Evolutionary conservation across 2,888 invertebrate genomes (phyloP), one percentile per base, ranked within the genome.

Genomic region (Seira ritae): DNA sequence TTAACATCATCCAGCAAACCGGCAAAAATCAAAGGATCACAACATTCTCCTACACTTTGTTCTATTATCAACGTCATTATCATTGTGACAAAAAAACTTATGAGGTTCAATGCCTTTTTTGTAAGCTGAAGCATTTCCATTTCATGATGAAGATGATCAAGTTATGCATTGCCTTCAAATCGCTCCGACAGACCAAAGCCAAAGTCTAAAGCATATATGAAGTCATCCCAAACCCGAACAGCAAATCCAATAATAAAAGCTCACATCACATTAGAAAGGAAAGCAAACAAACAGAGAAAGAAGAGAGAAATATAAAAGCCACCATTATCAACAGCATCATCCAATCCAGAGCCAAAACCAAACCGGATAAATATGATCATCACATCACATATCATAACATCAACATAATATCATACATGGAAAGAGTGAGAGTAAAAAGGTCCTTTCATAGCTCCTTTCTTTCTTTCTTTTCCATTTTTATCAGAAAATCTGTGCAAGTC

Each of bases 321-420:
- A 55, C 55, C 55, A 55, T 55, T 55, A 55, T 55, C 55, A 55
- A 55, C 55, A 55, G 55, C 55, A 55, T 31, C 55, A 55, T 55
- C 55, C 55, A 55, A 55, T 55, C 55, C 55, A 55, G 55, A 15
- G 55, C 55, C 55, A 55, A 55, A 55, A 55, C 55, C 55, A 69
- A 75, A 55, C 80, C 70, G 80, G 80, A 81, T 81, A 81, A 81
- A 81, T 81, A 81, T 81, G 80, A 81, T 80, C 76, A 81, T 76
- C 81, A 81, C 66, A 66, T 55, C 46, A 66, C 78, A 80, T 22
- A 80, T 76, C 81, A 76, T 67, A 46, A 68, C 75, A 67, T 75
- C 75, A 75, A 62, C 67, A 75, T 75, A 75, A 75, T 75, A 73
- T 69, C 68, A 80, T 70, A 24, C 19, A 31, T 72, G 22, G 67